Conservation (phyloP, 2,888 invertebrate species). For the Cheilosia impressa region DNA sequence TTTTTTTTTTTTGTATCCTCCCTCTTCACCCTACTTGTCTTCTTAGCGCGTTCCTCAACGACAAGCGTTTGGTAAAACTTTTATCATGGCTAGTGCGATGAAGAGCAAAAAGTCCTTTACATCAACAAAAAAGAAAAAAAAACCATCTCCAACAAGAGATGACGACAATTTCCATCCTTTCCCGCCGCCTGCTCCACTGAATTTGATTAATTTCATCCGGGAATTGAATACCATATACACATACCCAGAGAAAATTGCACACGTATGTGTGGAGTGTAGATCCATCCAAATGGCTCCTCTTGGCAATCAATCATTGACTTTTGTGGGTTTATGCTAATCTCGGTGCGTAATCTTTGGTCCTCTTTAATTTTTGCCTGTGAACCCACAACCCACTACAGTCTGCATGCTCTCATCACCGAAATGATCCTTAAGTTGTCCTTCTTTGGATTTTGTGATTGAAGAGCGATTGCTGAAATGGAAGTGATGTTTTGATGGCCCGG, state of each 20-base stretch:
- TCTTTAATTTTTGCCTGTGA: conserved; percentile 44
- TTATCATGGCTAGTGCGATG: conserved; percentile 6
- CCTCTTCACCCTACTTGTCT: conserved; percentile 21
- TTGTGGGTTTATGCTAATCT: conserved; percentile 59
- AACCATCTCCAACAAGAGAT: conserved; percentile 22
- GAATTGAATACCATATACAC: conserved; percentile 34
- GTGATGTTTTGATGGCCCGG: not conserved
- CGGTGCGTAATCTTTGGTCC: conserved; percentile 55
- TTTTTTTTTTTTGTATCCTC: not conserved
- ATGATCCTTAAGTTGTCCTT: conserved; percentile 26
- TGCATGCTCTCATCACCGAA: not conserved
- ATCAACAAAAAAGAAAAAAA: conserved; percentile 13
- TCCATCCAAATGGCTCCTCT: conserved; percentile 18
- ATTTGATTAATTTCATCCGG: conserved; percentile 68
- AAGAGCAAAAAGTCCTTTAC: conserved; percentile 23
- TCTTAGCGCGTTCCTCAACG: conserved; percentile 10
- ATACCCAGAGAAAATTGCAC: not conserved
- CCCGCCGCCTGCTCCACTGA: conserved; percentile 30
- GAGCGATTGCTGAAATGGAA: not conserved
- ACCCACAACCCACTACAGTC: conserved; percentile 7
- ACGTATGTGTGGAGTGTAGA: not conserved
- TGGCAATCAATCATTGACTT: conserved; percentile 63
- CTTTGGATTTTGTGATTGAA: not conserved
- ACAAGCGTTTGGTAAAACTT: conserved; percentile 40
- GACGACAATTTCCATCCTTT: conserved; percentile 52